Evolutionary conservation across 1,140 invertebrate species (phyloP).

Genomic region (Colletes gigas): DNA sequence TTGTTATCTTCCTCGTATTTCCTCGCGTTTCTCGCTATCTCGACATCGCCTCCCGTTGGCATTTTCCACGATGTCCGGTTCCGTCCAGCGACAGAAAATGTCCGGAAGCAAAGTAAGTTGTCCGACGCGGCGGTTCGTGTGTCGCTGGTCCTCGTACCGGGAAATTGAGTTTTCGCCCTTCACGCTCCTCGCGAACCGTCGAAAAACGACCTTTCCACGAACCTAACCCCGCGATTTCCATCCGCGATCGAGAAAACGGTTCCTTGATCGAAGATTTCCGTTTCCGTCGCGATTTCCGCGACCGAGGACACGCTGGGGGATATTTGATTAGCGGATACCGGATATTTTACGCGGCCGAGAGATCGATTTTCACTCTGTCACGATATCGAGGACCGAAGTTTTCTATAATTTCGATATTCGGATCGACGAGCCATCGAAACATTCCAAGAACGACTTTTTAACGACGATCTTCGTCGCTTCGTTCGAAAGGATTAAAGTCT

Average conservation of each 20-base stretch:
- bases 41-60: too few species aligned
- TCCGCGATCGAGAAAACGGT: conserved; percentile 36
- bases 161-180: conserved; percentile 54
- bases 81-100: too few species aligned
- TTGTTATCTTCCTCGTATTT: too few species aligned
- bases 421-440: neutral
- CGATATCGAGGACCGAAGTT: neutral
- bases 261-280: conserved; percentile 65
- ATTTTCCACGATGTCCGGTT: too few species aligned
- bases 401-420: neutral
- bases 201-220: conserved; percentile 11
- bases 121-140: neutral
- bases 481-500: too few species aligned
- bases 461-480: too few species aligned
- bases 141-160: conserved; percentile 12
- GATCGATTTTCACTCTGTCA: conserved; percentile 47
- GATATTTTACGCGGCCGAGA: conserved; percentile 31
- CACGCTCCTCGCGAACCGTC: neutral
- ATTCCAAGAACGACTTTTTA: too few species aligned
- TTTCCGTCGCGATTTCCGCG: conserved; percentile 54
- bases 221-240: conserved; percentile 38
- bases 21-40: too few species aligned
- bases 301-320: conserved; percentile 25
- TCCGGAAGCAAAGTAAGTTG: neutral
- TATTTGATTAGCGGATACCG: conserved; percentile 56